phyloP scores from a whole-genome alignment of 2,888 invertebrate species.

The Campaea margaritaria region DNA sequence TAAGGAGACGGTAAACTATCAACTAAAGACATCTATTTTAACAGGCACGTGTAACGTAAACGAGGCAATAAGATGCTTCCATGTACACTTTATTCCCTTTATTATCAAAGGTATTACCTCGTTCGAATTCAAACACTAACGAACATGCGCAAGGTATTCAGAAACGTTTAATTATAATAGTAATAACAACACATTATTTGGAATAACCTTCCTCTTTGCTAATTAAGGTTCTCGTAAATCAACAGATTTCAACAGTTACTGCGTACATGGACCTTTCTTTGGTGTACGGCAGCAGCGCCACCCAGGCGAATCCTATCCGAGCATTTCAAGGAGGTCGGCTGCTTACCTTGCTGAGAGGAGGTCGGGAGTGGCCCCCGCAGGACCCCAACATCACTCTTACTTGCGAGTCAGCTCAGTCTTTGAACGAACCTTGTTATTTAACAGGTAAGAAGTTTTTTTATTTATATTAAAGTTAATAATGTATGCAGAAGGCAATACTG shows the following conservation, averaged over 20 bases:
- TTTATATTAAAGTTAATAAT: too few species aligned
- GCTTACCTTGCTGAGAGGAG: slow-evolving; percentile 85
- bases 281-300: slow-evolving; percentile 91
- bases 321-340: slow-evolving; percentile 89
- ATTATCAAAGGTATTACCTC: too few species aligned
- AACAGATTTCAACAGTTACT: slow-evolving; percentile 87
- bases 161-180: too few species aligned
- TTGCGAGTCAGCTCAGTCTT: slow-evolving; percentile 87
- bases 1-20: slow-evolving; percentile 6
- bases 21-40: slow-evolving; percentile 5
- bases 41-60: too few species aligned
- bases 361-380: slow-evolving; percentile 90
- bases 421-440: slow-evolving; percentile 90
- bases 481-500: too few species aligned
- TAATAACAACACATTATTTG: background rate
- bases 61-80: too few species aligned
- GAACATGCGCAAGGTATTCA: too few species aligned
- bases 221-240: background rate
- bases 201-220: background rate
- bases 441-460: slow-evolving; percentile 87
- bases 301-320: slow-evolving; percentile 87
- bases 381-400: slow-evolving; percentile 88
- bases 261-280: slow-evolving; percentile 91
- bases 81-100: too few species aligned
- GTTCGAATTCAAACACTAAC: too few species aligned